These are phyloP conservation scores for Etheostoma nigrum DNA, from an alignment of 2,797 vertebrate species.

Conservation along the genomic window DNA sequence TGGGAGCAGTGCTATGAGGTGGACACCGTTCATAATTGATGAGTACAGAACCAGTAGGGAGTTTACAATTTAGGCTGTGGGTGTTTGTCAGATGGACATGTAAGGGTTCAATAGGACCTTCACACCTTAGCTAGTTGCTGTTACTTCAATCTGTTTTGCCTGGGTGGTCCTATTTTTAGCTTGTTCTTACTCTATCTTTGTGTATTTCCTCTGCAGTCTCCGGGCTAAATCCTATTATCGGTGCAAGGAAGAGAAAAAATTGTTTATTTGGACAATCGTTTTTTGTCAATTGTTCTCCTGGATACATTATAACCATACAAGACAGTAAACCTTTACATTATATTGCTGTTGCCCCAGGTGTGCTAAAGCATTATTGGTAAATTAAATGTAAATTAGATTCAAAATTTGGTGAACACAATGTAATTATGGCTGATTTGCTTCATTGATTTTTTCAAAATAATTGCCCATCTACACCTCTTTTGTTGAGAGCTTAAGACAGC, in stretches of 20 bases:
- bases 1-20: slow-evolving; percentile 51
- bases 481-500: not conserved
- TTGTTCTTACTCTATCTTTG: slow-evolving; percentile 21
- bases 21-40: slow-evolving; percentile 47
- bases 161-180: slow-evolving; percentile 67
- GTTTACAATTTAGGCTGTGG: slow-evolving; percentile 40
- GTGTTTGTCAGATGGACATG: slow-evolving; percentile 52
- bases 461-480: not conserved
- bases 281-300: slow-evolving; percentile 3
- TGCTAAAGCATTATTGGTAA: not conserved
- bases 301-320: not conserved
- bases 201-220: slow-evolving; percentile 19
- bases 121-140: slow-evolving; percentile 44
- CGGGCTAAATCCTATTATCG: not conserved
- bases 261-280: not conserved
- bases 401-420: not conserved
- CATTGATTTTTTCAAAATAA: not conserved
- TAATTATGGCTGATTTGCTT: slow-evolving; percentile 1
- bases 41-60: slow-evolving; percentile 44
- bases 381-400: not conserved
- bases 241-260: slow-evolving; percentile 2
- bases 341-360: not conserved
- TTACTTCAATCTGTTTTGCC: slow-evolving; percentile 37
- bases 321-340: not conserved
- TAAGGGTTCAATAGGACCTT: slow-evolving; percentile 44